Base-by-base conservation (phyloP, 2,888 invertebrate species). In the Lacanobia oleracea region DNA sequence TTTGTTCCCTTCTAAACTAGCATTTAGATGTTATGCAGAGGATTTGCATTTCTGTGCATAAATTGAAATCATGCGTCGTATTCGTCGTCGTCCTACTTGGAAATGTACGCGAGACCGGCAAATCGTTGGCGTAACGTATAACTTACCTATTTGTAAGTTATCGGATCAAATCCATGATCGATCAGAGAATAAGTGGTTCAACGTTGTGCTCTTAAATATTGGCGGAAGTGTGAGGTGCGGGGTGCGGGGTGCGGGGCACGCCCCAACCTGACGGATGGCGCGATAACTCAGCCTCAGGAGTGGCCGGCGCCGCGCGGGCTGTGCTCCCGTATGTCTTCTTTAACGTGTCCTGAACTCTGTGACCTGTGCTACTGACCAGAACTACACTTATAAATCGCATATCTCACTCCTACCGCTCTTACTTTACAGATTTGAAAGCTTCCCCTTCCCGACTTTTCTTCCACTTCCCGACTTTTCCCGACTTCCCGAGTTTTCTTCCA, bases 191-290 rank as follows among this genome's bases (percentile, higher is more conserved):
- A 80, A 70, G 64, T 74, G 65, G 71, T 67, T 75, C 75, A 85
- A 77, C 84, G 54, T 82, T 79, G 67, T 14, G 71, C 75, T 81
- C 72, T 56, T 81, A 73, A 78, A 66, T 45, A 33, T 43, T 18
- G 10, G 23, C 6, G 12, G 33, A 6, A 14, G 21, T 14, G 40
- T 4, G 12, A n/a, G 18, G 27, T 2, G 10, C 14, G 48, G 61
- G 71, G 76, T 51, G 73, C 9, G 59, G 64, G 48, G 48, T 7
- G 59, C 40, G 37, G 6, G 50, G 63, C 21, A 56, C 37, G 72
- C 54, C 75, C 79, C 79, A 83, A 77, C 67, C 79, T 81, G 79
- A 86, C 82, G 81, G 73, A 88, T 86, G 83, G 75, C n/a, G 70
- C 78, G 67, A 80, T 87, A 85, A 87, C 79, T 87, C 80, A 83